A percentile compares a stretch with the other conserved stretches of the same genome.
phyloP scores from a whole-genome alignment of 2,888 invertebrate species.

The Salpingus planirostris region DNA sequence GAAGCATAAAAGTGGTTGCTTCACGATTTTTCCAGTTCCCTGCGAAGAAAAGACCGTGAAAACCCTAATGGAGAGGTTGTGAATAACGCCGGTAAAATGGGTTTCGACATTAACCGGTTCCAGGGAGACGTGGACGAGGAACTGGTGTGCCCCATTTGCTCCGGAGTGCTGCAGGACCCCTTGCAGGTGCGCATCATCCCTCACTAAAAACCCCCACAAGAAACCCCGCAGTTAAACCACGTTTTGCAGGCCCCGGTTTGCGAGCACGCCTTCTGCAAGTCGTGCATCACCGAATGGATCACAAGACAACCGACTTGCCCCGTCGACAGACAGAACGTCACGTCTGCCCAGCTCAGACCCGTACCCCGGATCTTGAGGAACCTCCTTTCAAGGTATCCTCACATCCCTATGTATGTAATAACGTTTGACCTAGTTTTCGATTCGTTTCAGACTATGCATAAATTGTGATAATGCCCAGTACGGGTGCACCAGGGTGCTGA shows the following conservation, averaged over 20 bases:
- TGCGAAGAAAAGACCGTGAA: too few species aligned
- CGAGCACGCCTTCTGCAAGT: conserved; percentile 92
- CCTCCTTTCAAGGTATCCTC: conserved; percentile 65
- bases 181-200: conserved; percentile 70
- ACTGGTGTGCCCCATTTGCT: conserved; percentile 92
- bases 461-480: conserved; percentile 84
- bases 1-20: too few species aligned
- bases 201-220: conserved; percentile 3
- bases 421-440: background rate
- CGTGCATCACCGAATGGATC: conserved; percentile 93
- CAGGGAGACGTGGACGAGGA: conserved; percentile 96
- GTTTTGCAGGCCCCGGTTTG: conserved; percentile 74
- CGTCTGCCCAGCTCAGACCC: conserved; percentile 79
- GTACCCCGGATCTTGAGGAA: conserved; percentile 91
- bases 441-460: conserved; percentile 63
- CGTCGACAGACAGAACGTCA: conserved; percentile 84
- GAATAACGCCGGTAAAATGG: too few species aligned
- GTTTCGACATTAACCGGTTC: conserved; percentile 89
- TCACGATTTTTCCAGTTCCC: too few species aligned
- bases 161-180: conserved; percentile 90
- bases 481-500: conserved; percentile 77
- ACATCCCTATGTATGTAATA: background rate
- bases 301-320: conserved; percentile 91
- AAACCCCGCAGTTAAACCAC: background rate
- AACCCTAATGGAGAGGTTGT: too few species aligned